Percentiles rank a stretch among this genome's conserved stretches.
phyloP scores from a whole-genome alignment of 1,140 invertebrate species.

The Hypsibius dujardini region DNA sequence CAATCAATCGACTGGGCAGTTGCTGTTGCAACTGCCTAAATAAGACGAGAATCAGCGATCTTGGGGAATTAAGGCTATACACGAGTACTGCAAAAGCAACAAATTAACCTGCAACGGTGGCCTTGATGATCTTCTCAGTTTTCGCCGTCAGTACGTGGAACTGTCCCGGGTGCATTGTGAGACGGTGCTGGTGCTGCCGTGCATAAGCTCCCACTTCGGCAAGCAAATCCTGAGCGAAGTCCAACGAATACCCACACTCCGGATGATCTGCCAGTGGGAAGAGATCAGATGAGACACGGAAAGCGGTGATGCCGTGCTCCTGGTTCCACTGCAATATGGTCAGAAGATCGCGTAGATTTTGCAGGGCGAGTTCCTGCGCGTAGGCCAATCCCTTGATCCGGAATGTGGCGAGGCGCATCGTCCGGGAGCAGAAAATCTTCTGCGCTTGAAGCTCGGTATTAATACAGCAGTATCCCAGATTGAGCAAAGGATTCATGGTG shows the following conservation, averaged over 20 bases:
- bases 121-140: not conserved
- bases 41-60: too few species aligned
- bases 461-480: slow-evolving; percentile 1
- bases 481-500: not conserved
- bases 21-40: too few species aligned
- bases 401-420: not conserved
- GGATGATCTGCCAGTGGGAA: not conserved
- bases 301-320: not conserved
- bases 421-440: not conserved
- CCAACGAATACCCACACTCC: not conserved
- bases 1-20: too few species aligned
- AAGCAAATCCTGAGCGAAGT: slow-evolving; percentile 1
- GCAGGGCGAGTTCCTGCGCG: slow-evolving; percentile 8
- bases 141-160: not conserved
- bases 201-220: not conserved
- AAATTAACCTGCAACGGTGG: not conserved
- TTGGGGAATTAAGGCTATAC: too few species aligned
- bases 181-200: not conserved
- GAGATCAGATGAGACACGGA: not conserved
- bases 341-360: not conserved
- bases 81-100: too few species aligned
- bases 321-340: not conserved
- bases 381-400: not conserved
- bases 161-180: not conserved
- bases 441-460: not conserved